Evolutionary conservation across 2,888 invertebrate species (phyloP).

Genomic region (Cosmia pyralina): DNA sequence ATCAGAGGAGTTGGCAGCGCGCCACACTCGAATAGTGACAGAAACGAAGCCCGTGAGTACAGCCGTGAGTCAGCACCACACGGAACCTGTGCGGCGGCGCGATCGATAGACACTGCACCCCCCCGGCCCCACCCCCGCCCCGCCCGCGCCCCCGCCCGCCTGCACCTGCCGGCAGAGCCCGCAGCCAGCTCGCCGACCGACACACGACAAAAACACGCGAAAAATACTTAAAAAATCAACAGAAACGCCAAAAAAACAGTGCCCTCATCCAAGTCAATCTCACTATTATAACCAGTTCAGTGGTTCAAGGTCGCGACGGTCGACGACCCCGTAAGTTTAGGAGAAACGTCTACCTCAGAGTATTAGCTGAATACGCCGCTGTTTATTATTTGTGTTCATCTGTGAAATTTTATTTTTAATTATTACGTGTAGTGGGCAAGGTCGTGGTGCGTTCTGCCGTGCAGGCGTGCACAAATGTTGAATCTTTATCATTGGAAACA

Average conservation of each 20-base stretch:
- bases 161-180: constrained; percentile 77
- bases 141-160: constrained; percentile 70
- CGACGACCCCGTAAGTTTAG: constrained; percentile 71
- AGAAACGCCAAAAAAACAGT: constrained; percentile 68
- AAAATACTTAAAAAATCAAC: constrained; percentile 68
- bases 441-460: constrained; percentile 75
- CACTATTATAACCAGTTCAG: constrained; percentile 67
- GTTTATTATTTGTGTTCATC: constrained; percentile 74
- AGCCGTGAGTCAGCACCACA: constrained; percentile 84
- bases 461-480: constrained; percentile 79
- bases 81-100: constrained; percentile 84
- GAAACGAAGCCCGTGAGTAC: constrained; percentile 80
- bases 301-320: constrained; percentile 83
- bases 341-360: constrained; percentile 75
- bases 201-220: constrained; percentile 68
- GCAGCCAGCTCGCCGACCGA: constrained; percentile 74
- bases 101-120: constrained; percentile 88
- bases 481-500: constrained; percentile 79
- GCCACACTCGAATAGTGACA: constrained; percentile 82
- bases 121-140: constrained; percentile 71
- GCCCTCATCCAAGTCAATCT: constrained; percentile 71
- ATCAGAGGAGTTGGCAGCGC: constrained; percentile 82
- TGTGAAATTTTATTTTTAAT: constrained; percentile 84
- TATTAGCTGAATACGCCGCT: constrained; percentile 70
- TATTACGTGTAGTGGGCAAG: constrained; percentile 84